Conservation (phyloP, 2,888 invertebrate species). For the Embidobia sp. region DNA sequence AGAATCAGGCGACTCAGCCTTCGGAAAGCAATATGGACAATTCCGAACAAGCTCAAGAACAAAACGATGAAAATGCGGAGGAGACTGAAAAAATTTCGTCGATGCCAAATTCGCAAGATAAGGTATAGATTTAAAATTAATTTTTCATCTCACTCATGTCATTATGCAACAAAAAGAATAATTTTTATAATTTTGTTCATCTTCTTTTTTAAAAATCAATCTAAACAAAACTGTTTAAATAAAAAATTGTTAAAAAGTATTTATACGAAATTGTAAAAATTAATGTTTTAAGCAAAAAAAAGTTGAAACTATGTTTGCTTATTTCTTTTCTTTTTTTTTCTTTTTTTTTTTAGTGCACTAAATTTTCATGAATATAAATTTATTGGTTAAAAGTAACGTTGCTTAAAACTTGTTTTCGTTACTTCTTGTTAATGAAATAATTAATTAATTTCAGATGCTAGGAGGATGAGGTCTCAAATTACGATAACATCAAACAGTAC, state of each 20-base stretch:
- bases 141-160: background rate
- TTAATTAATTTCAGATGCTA: constrained; percentile 53
- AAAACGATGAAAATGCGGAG: constrained; percentile 59
- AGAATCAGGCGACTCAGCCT: constrained; percentile 48
- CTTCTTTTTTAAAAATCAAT: too few species aligned
- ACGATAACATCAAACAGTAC: constrained; percentile 28
- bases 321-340: too few species aligned
- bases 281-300: background rate
- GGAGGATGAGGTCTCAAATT: constrained; percentile 41
- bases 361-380: too few species aligned
- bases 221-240: background rate
- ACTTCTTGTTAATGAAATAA: too few species aligned
- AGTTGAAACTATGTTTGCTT: too few species aligned
- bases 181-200: too few species aligned
- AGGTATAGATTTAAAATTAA: constrained; percentile 25
- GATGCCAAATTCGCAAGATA: constrained; percentile 43
- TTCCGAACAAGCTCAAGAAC: constrained; percentile 31
- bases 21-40: constrained; percentile 31
- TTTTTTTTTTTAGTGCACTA: too few species aligned
- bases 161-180: too few species aligned
- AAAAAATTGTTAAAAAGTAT: background rate
- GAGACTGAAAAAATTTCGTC: constrained; percentile 55
- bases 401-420: too few species aligned
- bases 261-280: background rate
- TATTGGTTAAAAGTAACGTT: too few species aligned